Evolutionary conservation across 1,140 invertebrate genomes (phyloP).

Genomic region (Ruditapes philippinarum): DNA sequence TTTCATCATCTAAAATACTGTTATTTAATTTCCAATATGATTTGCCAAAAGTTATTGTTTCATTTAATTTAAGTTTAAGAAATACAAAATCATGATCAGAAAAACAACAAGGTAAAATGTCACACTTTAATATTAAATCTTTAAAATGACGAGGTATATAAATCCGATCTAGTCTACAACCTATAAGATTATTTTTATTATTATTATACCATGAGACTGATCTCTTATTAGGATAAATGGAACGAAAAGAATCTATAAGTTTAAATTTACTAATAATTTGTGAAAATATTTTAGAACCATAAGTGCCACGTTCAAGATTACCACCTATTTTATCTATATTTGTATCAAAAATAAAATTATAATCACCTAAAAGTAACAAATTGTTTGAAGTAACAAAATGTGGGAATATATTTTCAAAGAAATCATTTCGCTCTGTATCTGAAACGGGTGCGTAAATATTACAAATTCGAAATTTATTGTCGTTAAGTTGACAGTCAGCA

Average conservation of each 20-base stretch:
- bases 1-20: constrained; percentile 61
- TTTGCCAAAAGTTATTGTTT: constrained; percentile 46
- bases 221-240: constrained; percentile 47
- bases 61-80: constrained; percentile 11
- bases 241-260: constrained; percentile 65
- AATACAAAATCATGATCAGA: constrained; percentile 72
- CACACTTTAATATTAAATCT: constrained; percentile 2
- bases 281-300: constrained; percentile 56
- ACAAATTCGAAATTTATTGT: constrained; percentile 43
- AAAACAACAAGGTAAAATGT: constrained; percentile 58
- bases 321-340: constrained; percentile 71
- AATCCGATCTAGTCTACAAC: constrained; percentile 72
- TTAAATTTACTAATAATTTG: constrained; percentile 60
- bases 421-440: constrained; percentile 45
- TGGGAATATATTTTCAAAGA: constrained; percentile 65
- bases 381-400: constrained; percentile 44
- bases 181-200: not conserved
- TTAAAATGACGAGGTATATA: constrained; percentile 57
- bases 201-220: constrained; percentile 55
- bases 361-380: constrained; percentile 69
- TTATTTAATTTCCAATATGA: constrained; percentile 68
- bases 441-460: constrained; percentile 69
- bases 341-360: constrained; percentile 70
- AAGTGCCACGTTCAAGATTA: constrained; percentile 34
- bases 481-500: constrained; percentile 55